Evolutionary conservation across 2,113 vertebrate species (phyloP), one percentile per base, ranked within the genome.

Genomic region (Pelusios castaneus): DNA sequence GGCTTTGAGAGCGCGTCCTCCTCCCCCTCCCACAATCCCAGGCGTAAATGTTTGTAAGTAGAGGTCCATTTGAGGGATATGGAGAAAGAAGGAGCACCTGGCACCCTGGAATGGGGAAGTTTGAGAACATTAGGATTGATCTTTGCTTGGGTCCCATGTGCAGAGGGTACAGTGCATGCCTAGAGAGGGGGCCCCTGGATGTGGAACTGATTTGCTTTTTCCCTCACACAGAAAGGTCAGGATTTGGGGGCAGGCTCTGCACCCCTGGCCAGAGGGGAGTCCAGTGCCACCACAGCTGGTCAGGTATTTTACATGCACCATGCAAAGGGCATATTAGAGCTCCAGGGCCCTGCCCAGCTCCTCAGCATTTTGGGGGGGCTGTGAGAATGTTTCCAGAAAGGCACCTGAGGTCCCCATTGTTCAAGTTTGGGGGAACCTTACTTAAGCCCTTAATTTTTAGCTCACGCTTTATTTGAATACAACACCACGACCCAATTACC

Each of bases 341-440:
- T 27, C 6, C 12, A 19, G 73, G 41, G 10, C 41, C 24, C 73
- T 86, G 83, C 27, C 85, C 70, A 51, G 2, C 49, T 13, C 10
- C 78, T 54, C 17, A 41, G 27, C 80, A 91, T 25, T 85, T 79
- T 93, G 60, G 84, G 93, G 93, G 70, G 90, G 84, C 82, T 79
- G 70, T 80, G 80, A 13, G 52, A 55, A 43, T 14, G 91, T 92
- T 94, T 94, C 88, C 91, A 95, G 86, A 93, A 91, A 85, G 49
- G 29, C 10, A 14, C 22, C 90, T 54, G 31, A 84, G 81, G 21
- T 4, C 81, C 6, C 29, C 58, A 60, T 1, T 47, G 0, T 38
- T 84, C 81, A 80, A 73, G 31, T 45, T 38, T 29, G 1, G 0
- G 1, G 38, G 76, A 52, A 67, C 93, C 27, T 1, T 45, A 80